A percentile compares a stretch with the other conserved stretches of the same genome.
Conservation (phyloP, 2,113 vertebrate species). For the Epinephelus fuscoguttatus region DNA sequence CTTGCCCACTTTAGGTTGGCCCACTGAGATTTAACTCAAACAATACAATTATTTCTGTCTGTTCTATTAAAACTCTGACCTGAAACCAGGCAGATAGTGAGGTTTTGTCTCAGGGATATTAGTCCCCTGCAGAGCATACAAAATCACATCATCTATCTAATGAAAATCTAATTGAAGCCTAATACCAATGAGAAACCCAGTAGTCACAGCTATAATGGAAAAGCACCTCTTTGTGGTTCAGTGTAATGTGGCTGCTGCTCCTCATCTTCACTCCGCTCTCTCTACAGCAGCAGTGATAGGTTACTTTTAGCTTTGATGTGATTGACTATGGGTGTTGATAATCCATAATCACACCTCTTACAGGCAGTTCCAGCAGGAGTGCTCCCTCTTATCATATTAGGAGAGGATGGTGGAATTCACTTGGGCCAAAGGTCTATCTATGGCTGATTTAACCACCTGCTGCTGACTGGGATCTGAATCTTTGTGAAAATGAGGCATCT, state of each 20-base stretch:
- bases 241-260: slow-evolving; percentile 14
- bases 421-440: slow-evolving; percentile 6
- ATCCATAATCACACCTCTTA: slow-evolving; percentile 69
- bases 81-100: slow-evolving; percentile 18
- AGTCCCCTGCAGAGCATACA: slow-evolving; percentile 57
- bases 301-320: slow-evolving; percentile 56
- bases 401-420: slow-evolving; percentile 49
- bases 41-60: slow-evolving; percentile 18
- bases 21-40: slow-evolving; percentile 23
- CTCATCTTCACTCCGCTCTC: slow-evolving; percentile 9
- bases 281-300: slow-evolving; percentile 25
- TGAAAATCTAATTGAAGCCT: slow-evolving; percentile 65
- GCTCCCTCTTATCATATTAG: slow-evolving; percentile 38
- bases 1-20: slow-evolving; percentile 1
- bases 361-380: slow-evolving; percentile 42
- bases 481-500: slow-evolving; percentile 1
- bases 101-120: slow-evolving; percentile 35
- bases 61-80: slow-evolving; percentile 51
- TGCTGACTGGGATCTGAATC: not conserved
- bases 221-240: slow-evolving; percentile 38
- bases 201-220: slow-evolving; percentile 58
- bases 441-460: slow-evolving; percentile 42
- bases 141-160: slow-evolving; percentile 63
- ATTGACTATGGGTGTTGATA: slow-evolving; percentile 63
- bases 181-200: slow-evolving; percentile 52